Conservation (phyloP, 2,113 vertebrate species). For the Desmodus rotundus region DNA sequence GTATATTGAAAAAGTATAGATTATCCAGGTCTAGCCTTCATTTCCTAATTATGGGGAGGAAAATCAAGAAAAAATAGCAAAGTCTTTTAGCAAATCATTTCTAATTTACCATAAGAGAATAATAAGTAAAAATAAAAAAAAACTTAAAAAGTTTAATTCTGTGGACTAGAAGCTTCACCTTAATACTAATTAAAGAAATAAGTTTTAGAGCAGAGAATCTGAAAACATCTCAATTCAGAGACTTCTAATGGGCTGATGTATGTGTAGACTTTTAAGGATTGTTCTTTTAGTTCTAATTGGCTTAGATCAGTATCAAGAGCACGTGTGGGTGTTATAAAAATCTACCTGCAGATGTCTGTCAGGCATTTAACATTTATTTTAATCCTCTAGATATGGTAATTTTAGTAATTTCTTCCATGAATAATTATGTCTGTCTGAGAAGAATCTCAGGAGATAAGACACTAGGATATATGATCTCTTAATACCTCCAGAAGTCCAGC, state of each 20-base stretch:
- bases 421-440: neutral
- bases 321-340: neutral
- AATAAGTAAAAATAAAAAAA: neutral
- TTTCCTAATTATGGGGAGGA: neutral
- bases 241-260: neutral
- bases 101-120: neutral
- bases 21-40: neutral
- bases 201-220: neutral
- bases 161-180: neutral
- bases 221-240: neutral
- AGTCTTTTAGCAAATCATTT: neutral
- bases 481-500: neutral
- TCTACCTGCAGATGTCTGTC: neutral
- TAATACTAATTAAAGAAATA: neutral
- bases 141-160: neutral
- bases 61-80: conserved; percentile 8
- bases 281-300: neutral
- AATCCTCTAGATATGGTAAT: neutral
- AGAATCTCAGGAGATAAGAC: neutral
- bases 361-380: neutral
- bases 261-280: neutral
- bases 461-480: neutral
- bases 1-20: neutral
- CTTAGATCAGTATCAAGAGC: neutral
- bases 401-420: neutral